A percentile compares a stretch with the other conserved stretches of the same genome.
phyloP scores from a whole-genome alignment of 2,113 vertebrate genomes.

The Rhinogobius similis region DNA sequence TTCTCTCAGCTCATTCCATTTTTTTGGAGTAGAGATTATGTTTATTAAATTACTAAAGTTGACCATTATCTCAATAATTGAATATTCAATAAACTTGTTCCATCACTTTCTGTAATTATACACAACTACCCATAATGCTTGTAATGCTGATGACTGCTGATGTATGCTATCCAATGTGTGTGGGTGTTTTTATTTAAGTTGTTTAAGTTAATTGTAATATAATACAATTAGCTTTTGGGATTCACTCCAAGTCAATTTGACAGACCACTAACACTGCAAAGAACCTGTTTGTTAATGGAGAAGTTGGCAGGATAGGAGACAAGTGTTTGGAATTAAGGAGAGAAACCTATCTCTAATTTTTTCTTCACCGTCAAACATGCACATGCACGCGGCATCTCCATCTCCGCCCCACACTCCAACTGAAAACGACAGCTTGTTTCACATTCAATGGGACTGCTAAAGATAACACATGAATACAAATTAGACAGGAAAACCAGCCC shows the following conservation, averaged over 20 bases:
- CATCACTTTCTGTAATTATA: too few relatives aligned
- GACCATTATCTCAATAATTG: too few relatives aligned
- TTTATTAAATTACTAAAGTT: too few relatives aligned
- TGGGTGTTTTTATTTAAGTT: constrained; percentile 15
- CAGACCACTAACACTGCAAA: constrained; percentile 32
- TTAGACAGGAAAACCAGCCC: constrained; percentile 51
- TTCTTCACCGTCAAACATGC: constrained; percentile 23
- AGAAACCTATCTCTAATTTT: constrained; percentile 34
- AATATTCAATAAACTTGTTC: too few relatives aligned
- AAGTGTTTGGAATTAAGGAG: constrained; percentile 11
- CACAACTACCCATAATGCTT: background rate
- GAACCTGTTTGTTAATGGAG: constrained; percentile 62
- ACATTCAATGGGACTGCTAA: constrained; percentile 36
- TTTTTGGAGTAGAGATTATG: too few relatives aligned
- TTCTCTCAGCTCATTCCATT: too few relatives aligned
- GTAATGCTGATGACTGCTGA: background rate
- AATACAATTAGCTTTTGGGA: constrained; percentile 45
- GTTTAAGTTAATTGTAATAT: constrained; percentile 19
- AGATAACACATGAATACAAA: constrained; percentile 59
- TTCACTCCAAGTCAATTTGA: constrained; percentile 57
- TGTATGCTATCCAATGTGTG: constrained; percentile 11
- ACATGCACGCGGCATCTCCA: constrained; percentile 14
- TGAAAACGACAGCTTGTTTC: constrained; percentile 23
- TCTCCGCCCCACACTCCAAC: constrained; percentile 1
- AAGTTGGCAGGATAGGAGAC: constrained; percentile 42